These are phyloP conservation scores for Leptopilina myrica DNA, from an alignment of 2,888 invertebrate species.

Conservation along the genomic window DNA sequence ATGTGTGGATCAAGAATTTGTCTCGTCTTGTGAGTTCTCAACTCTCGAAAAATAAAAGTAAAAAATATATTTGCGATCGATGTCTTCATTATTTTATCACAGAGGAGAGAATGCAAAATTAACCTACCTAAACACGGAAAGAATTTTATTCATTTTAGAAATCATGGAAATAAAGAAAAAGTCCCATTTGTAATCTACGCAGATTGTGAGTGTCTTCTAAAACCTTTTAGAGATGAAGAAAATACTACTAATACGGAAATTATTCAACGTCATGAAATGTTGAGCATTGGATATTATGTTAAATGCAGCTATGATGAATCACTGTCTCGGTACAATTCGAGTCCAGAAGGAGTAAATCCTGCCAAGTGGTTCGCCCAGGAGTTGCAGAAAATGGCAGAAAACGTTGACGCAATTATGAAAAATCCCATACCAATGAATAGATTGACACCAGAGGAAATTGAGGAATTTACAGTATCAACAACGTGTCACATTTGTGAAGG, in stretches of 20 bases:
- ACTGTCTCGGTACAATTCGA: no score
- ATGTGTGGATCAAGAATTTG: constrained; percentile 63
- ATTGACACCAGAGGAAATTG: neutral
- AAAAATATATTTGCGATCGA: constrained; percentile 18
- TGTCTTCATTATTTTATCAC: constrained; percentile 30
- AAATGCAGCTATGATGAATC: no score
- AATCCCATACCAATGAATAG: constrained; percentile 5
- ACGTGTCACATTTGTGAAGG: no score
- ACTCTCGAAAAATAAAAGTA: neutral
- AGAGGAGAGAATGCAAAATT: neutral
- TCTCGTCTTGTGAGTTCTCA: constrained; percentile 1
- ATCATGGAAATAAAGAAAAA: no score
- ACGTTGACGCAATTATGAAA: no score
- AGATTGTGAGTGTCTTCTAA: no score
- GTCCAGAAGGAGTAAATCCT: no score
- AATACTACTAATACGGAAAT: neutral
- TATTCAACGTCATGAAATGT: neutral
- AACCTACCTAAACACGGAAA: no score
- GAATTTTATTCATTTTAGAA: no score
- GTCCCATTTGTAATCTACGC: no score
- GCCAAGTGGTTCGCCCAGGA: neutral
- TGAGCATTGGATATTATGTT: constrained; percentile 16
- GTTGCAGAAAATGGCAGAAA: neutral
- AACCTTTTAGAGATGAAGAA: constrained; percentile 1
- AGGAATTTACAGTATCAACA: neutral